Conservation (phyloP, 2,888 invertebrate species). For the Cheilosia impressa region DNA sequence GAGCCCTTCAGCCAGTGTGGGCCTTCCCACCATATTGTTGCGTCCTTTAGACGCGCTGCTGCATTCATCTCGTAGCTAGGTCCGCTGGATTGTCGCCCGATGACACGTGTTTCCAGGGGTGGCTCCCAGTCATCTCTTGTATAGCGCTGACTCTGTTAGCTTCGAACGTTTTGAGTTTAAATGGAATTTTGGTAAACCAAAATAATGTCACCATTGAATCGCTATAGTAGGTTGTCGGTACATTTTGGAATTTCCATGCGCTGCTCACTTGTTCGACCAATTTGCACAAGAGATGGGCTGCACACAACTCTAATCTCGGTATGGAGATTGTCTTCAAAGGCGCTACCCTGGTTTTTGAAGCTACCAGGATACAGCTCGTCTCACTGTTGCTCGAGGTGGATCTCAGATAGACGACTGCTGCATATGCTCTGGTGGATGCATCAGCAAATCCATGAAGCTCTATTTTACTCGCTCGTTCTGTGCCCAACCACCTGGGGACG, state of each 20-base stretch:
- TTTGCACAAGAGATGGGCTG: slow-evolving; percentile 20
- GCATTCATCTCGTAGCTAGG: slow-evolving; percentile 11
- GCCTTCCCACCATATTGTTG: not conserved
- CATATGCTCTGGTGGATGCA: slow-evolving; percentile 12
- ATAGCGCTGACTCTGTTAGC: not conserved
- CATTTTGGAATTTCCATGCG: slow-evolving; percentile 1
- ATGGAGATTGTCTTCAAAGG: slow-evolving; percentile 22
- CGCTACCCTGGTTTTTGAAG: slow-evolving; percentile 13
- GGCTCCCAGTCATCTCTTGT: not conserved
- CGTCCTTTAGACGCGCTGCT: slow-evolving; percentile 13
- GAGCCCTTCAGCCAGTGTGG: too few relatives aligned
- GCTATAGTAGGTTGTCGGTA: not conserved
- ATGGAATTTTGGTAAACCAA: not conserved
- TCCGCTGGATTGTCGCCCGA: slow-evolving; percentile 27
- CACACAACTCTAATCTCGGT: slow-evolving; percentile 20
- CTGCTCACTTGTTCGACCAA: slow-evolving; percentile 16
- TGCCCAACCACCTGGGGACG: slow-evolving; percentile 12
- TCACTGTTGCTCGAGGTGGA: slow-evolving; percentile 1
- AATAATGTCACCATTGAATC: slow-evolving; percentile 3
- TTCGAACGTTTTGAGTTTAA: not conserved
- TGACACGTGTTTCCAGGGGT: slow-evolving; percentile 13
- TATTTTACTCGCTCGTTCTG: not conserved
- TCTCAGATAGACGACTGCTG: slow-evolving; percentile 5
- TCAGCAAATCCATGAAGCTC: slow-evolving; percentile 21
- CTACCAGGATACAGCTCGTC: slow-evolving; percentile 7